Base-by-base conservation (phyloP, 2,797 vertebrate species). In the Huso huso region DNA sequence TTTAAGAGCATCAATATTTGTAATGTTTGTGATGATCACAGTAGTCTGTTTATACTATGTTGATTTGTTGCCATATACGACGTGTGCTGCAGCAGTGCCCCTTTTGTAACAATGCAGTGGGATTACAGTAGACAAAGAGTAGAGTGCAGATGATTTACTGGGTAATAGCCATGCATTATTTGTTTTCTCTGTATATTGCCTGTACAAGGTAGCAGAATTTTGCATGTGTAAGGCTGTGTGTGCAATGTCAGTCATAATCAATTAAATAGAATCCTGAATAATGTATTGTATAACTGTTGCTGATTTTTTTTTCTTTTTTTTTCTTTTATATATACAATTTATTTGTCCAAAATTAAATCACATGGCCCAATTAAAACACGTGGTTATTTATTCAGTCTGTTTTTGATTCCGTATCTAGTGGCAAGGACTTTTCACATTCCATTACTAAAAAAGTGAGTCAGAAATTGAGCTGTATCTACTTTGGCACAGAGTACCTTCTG, bases 101-200 rank as follows among this genome's bases (percentile, higher is more conserved):
- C 62, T 70, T 61, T 58, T 58, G 15, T 73, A 71, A 73, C 78
- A 77, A 81, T 74, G 82, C 82, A 73, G 78, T 74, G 72, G 72
- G 72, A 71, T 52, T 70, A 57, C 72, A 75, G 68, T 69, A 70
- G 78, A 83, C 81, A 80, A 84, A 86, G 82, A 37, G 23, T 37
- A 37, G 81, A 71, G 80, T 73, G 80, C 79, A 83, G 79, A 76
- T 82, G 63, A 68, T 73, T 74, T 74, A 77, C 74, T 58, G 71
- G 75, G 80, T 81, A 83, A 88, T 88, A 91, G 85, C 78, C 64
- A 64, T 73, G 80, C 69, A 69, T 85, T 73, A 37, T 71, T 79
- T 79, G 78, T 80, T 84, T 80, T 73, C 70, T 84, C 82, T 37
- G 23, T 37, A 37, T 37, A 37, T 37, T 37, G 23, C 23, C 23